These are phyloP conservation scores for Loripinus fragilis DNA, from an alignment of 2,888 invertebrate genomes.

Conservation along the genomic window DNA sequence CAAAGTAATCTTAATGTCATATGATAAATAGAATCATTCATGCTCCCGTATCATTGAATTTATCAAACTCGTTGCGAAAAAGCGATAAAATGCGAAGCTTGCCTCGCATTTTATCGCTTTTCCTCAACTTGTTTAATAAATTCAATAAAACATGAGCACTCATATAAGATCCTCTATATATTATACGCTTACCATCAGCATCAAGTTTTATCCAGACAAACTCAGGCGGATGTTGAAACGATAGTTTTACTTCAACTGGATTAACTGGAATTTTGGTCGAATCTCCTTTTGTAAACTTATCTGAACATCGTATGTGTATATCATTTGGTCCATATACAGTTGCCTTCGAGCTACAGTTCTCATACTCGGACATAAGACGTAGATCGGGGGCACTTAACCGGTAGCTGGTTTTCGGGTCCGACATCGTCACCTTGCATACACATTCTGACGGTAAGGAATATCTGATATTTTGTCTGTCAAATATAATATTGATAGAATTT, in stretches of 20 bases:
- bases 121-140: no score
- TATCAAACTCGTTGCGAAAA: no score
- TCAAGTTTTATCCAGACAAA: conserved; percentile 7
- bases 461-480: neutral
- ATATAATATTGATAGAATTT: neutral
- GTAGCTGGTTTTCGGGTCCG: neutral
- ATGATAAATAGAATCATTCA: no score
- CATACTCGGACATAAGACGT: neutral
- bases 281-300: neutral
- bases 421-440: neutral
- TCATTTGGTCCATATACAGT: neutral
- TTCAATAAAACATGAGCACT: no score
- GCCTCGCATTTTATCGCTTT: no score
- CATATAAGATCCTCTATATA: no score
- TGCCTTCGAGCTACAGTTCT: neutral
- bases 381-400: neutral
- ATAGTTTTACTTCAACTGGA: neutral
- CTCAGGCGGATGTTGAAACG: neutral
- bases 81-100: no score
- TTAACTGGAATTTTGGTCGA: neutral
- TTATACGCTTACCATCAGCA: neutral
- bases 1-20: no score
- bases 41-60: no score
- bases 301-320: neutral
- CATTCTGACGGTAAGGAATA: neutral